Evolutionary conservation across 1,140 invertebrate genomes (phyloP), one percentile per base, ranked within the genome.

Genomic region (Pomacea maculata): DNA sequence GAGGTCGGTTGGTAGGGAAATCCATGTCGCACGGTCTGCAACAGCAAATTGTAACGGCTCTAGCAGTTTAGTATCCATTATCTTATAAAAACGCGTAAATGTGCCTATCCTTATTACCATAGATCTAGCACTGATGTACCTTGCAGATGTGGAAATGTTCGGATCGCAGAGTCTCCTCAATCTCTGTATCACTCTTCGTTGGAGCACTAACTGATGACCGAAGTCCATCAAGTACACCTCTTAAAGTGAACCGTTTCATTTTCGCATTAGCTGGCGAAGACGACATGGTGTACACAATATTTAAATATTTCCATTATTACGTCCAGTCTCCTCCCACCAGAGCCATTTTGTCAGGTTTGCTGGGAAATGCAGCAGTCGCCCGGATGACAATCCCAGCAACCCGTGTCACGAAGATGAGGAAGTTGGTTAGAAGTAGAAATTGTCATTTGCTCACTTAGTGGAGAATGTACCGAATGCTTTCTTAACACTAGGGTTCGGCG

Each of bases 1-100:
- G 97, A 96, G 83, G 97, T 98, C 68, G 98, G 98, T 87, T 98
- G 96, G 92, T 97, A 96, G 82, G 98, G 98, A 93, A 99, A 99
- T 86, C 98, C 98, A 95, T 99, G 98, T 67, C 97, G 95, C 90
- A 98, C 97, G 86, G 97, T 98, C 97, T 99, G 95, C 29, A 95
- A 95, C 82, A 86, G 78, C 86, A 85, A 84, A 83, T n/a, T 70
- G 21, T 25, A 29, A 73, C 57, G 73, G 25, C 61, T 74, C 70
- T 45, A 54, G 68, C 78, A 67, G 55, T 25, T 29, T 52, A 63
- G 54, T 55, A 29, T 45, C 80, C 29, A 34, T 77, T 77, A 79
- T 54, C 57, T 78, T 52, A 72, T n/a, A 75, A 70, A 75, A 78
- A 74, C 74, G 80, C 75, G 64, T 80, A 72, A 75, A 68, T 82